Evolutionary conservation across 2,797 vertebrate species (phyloP).

Genomic region (Pseudomugil gertrudae): DNA sequence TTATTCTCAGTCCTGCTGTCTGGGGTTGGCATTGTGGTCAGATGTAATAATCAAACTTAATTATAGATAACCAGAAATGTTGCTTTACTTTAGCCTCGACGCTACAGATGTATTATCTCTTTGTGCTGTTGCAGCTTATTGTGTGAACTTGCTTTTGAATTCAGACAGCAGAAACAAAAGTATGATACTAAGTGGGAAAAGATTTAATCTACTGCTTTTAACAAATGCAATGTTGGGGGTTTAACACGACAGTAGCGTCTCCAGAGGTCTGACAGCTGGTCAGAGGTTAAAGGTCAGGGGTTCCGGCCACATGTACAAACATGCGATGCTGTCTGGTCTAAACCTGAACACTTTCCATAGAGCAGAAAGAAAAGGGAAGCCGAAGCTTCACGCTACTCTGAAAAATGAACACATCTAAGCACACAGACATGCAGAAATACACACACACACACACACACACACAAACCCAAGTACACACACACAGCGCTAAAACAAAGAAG

Average conservation of each 20-base stretch:
- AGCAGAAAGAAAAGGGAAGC: slow-evolving; percentile 8
- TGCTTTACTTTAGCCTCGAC: background rate
- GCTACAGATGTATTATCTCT: background rate
- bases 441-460: slow-evolving; percentile 22
- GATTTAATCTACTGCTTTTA: background rate
- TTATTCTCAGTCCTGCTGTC: background rate
- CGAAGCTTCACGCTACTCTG: slow-evolving; percentile 17
- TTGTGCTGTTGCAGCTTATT: background rate
- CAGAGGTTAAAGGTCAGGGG: slow-evolving; percentile 54
- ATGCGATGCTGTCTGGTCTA: slow-evolving; percentile 19
- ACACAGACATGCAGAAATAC: slow-evolving; percentile 7
- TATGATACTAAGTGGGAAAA: background rate
- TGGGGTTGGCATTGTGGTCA: background rate
- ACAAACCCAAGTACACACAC: slow-evolving; percentile 47
- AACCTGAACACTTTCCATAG: slow-evolving; percentile 48
- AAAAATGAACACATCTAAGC: slow-evolving; percentile 7
- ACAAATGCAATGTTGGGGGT: slow-evolving; percentile 1
- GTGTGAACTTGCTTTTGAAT: background rate
- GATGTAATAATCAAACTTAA: background rate
- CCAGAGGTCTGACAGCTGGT: slow-evolving; percentile 29
- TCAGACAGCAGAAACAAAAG: background rate
- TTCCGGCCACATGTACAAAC: slow-evolving; percentile 63
- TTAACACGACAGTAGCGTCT: slow-evolving; percentile 36
- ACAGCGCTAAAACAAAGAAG: slow-evolving; percentile 17
- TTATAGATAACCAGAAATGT: background rate